These are phyloP conservation scores for Pelmatolapia mariae DNA, from an alignment of 2,113 vertebrate species.

Conservation along the genomic window DNA sequence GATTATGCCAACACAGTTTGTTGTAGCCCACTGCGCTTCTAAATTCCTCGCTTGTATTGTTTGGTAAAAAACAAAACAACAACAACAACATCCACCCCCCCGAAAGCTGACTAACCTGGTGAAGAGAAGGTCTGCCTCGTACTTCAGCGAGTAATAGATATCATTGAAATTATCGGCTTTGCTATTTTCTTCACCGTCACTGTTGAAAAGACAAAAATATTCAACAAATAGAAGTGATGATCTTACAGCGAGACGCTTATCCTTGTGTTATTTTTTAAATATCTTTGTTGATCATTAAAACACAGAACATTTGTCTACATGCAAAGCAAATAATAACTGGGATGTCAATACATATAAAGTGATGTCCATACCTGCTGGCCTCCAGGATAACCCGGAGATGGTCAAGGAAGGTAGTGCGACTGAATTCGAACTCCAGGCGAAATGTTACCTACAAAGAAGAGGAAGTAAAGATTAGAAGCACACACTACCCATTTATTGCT, in stretches of 20 bases:
- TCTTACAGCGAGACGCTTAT: background rate
- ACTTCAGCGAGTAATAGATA: conserved; percentile 82
- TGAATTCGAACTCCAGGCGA: conserved; percentile 94
- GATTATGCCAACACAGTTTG: background rate
- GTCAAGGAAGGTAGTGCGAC: conserved; percentile 79
- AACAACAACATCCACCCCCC: background rate
- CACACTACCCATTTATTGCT: background rate
- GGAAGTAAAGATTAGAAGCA: background rate
- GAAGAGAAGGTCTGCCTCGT: conserved; percentile 91
- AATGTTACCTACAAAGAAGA: conserved; percentile 76
- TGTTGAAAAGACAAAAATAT: conserved; percentile 41
- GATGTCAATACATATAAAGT: rapidly evolving
- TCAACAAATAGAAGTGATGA: background rate
- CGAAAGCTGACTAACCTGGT: conserved; percentile 76
- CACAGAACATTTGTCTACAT: background rate
- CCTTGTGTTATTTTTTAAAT: background rate
- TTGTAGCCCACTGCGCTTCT: background rate
- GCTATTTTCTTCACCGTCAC: conserved; percentile 85
- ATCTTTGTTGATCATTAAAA: background rate
- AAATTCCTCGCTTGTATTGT: background rate
- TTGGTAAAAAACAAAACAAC: background rate
- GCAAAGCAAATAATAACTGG: background rate
- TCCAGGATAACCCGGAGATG: conserved; percentile 78
- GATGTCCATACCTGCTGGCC: conserved; percentile 73
- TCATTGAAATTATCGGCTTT: conserved; percentile 80